phyloP scores from a whole-genome alignment of 2,113 vertebrate genomes.

The Callaeas wilsoni region DNA sequence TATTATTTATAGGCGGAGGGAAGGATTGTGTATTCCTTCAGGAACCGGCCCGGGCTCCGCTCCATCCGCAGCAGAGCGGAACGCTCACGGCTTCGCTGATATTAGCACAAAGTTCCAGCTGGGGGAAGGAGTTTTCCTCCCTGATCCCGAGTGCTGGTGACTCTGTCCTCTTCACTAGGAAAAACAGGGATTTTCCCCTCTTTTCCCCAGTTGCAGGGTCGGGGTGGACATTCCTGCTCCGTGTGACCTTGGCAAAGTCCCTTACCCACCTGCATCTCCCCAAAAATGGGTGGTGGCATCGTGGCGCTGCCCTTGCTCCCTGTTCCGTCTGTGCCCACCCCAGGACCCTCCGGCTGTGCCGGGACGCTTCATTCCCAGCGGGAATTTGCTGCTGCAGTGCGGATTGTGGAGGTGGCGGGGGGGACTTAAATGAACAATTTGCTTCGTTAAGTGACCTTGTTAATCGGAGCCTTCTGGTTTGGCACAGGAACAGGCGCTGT shows the following conservation, averaged over 20 bases:
- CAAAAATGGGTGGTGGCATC: fast-evolving
- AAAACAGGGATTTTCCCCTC: fast-evolving
- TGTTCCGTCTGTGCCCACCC: fast-evolving
- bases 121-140: not conserved
- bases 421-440: not conserved
- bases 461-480: not conserved
- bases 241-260: not conserved
- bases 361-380: not conserved
- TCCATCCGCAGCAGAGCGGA: not conserved
- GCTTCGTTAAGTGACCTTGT: slow-evolving; percentile 2
- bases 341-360: fast-evolving
- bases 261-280: fast-evolving
- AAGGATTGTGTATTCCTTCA: not conserved
- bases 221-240: fast-evolving
- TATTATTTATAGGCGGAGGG: slow-evolving; percentile 35
- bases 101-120: not conserved
- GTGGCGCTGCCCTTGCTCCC: fast-evolving
- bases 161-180: fast-evolving
- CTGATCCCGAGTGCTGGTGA: not conserved
- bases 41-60: not conserved
- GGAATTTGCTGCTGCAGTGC: not conserved
- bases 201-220: fast-evolving
- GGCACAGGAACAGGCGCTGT: not conserved
- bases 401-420: not conserved
- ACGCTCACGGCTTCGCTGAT: not conserved